Percentiles rank a stretch among this genome's conserved stretches.
phyloP scores from a whole-genome alignment of 2,113 vertebrate genomes.

The Cercocebus atys region DNA sequence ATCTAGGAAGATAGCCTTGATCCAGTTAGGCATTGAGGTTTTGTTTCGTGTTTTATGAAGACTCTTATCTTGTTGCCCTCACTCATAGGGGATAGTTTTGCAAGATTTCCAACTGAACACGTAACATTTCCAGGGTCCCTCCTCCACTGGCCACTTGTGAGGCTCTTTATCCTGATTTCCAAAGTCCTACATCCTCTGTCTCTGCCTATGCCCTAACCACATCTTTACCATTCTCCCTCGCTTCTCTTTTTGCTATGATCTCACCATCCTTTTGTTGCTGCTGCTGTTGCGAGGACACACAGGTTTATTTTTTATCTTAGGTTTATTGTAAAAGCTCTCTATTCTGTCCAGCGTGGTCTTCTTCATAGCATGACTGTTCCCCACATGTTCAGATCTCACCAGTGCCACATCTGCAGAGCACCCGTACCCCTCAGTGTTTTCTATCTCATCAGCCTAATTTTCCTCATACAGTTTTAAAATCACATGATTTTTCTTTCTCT shows the following conservation, averaged over 20 bases:
- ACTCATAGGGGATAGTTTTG: neutral
- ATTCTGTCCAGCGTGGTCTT: neutral
- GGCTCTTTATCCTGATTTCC: neutral
- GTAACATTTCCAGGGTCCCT: neutral
- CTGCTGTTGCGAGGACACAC: rapidly evolving
- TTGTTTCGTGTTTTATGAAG: neutral
- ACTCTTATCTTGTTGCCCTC: no score
- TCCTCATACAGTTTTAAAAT: neutral
- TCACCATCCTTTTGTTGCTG: neutral
- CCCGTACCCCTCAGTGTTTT: neutral
- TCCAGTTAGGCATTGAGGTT: neutral
- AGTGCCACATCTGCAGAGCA: neutral
- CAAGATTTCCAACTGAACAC: neutral
- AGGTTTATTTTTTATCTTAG: neutral
- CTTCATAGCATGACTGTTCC: neutral
- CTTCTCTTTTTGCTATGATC: rapidly evolving
- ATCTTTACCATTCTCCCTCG: rapidly evolving
- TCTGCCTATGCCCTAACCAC: rapidly evolving
- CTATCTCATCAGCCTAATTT: neutral
- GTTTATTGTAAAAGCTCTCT: neutral
- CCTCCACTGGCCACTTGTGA: neutral
- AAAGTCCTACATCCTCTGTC: rapidly evolving
- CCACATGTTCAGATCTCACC: neutral
- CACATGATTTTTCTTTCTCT: neutral
- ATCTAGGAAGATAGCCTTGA: neutral